Percentiles rank a stretch among this genome's conserved stretches.
Conservation (phyloP, 64 coral and sea anemone genomes). For the Stichodactyla helianthus region DNA sequence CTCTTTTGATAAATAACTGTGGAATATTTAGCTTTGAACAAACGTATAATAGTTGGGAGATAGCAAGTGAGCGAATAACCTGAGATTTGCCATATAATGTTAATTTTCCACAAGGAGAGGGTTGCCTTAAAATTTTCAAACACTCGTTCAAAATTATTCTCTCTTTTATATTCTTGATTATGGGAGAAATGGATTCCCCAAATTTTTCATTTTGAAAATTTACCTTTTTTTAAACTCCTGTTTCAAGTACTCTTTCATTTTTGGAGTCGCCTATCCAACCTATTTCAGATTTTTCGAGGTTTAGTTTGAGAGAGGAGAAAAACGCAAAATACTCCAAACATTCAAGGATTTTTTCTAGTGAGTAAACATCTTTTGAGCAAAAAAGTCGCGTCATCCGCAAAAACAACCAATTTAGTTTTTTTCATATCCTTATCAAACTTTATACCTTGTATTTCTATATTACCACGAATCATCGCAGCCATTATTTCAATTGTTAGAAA, state of each 20-base stretch:
- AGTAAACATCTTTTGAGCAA: too few relatives aligned
- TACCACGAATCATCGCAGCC: too few relatives aligned
- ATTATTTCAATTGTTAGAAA: too few relatives aligned
- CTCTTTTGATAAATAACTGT: not conserved
- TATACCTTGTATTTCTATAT: too few relatives aligned
- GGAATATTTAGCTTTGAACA: not conserved
- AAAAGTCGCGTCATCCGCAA: too few relatives aligned
- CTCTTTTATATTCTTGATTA: not conserved
- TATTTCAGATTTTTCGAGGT: not conserved
- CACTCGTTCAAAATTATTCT: not conserved
- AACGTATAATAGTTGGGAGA: slow-evolving; percentile 1
- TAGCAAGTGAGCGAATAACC: not conserved
- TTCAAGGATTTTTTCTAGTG: not conserved
- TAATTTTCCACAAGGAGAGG: not conserved
- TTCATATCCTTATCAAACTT: too few relatives aligned
- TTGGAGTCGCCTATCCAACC: not conserved
- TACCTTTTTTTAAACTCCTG: not conserved
- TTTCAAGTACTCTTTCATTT: not conserved
- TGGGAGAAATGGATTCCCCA: too few relatives aligned
- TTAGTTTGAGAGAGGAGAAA: not conserved
- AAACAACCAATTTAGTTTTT: too few relatives aligned
- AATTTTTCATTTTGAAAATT: not conserved
- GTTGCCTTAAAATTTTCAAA: not conserved
- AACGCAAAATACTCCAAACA: not conserved
- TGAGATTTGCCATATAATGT: not conserved